phyloP scores from a whole-genome alignment of 2,797 vertebrate species.

The Vespertilio murinus region DNA sequence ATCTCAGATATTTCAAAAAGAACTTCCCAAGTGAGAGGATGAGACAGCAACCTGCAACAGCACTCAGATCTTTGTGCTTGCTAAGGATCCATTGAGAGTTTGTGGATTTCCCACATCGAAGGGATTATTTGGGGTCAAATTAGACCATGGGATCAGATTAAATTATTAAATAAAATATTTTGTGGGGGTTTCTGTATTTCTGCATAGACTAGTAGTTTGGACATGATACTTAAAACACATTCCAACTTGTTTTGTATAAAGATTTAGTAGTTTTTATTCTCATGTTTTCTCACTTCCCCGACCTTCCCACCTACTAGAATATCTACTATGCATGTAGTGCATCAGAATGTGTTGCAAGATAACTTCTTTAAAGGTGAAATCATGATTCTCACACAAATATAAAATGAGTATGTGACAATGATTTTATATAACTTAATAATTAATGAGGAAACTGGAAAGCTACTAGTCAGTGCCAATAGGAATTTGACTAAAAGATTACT shows the following conservation, averaged over 20 bases:
- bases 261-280: background rate
- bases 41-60: fast-evolving
- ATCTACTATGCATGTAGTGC: background rate
- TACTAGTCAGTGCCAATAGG: background rate
- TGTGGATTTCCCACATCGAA: background rate
- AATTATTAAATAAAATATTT: background rate
- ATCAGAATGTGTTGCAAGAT: background rate
- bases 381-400: background rate
- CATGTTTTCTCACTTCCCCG: background rate
- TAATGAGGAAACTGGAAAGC: background rate
- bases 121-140: background rate
- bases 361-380: background rate
- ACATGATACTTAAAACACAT: background rate
- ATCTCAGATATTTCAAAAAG: background rate
- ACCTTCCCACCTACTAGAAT: background rate
- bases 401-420: background rate
- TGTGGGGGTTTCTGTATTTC: background rate
- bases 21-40: background rate
- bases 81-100: background rate
- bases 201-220: background rate
- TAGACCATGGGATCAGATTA: background rate
- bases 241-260: background rate
- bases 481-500: background rate
- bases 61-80: background rate
- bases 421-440: background rate